Evolutionary conservation across 2,113 vertebrate species (phyloP), one percentile per base, ranked within the genome.

Genomic region (Dunckerocampus dactyliophorus): DNA sequence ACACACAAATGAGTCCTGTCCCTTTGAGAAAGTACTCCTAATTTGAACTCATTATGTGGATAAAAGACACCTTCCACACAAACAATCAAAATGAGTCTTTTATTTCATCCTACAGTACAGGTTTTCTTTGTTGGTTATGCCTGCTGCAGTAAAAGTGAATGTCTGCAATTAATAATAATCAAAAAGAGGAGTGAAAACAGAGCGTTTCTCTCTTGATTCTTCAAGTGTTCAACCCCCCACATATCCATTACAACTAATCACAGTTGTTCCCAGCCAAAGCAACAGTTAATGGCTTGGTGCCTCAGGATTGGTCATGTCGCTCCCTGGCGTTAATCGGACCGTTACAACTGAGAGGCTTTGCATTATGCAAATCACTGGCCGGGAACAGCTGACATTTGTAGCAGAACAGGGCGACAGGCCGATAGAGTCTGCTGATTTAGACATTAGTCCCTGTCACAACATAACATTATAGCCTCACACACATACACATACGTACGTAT

Each of bases 341-440:
- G 97, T 97, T 98, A 96, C 96, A 94, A 98, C 92, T 99, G 95
- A 99, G 95, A 94, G 95, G 94, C 93, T 99, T 99, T 96, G 95
- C 95, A 99, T 99, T 99, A 99, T 98, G 96, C 96, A 98, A 98
- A 98, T 98, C 97, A 95, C 87, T 98, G 95, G 94, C 93, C 94
- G 94, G 95, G 95, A 98, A 98, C 97, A 98, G 96, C 95, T 99
- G 97, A 99, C 97, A 99, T 99, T 99, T 98, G 94, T 96, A 93
- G 93, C 92, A 91, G 94, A 93, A 83, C 79, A 66, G 82, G 85
- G 80, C 74, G 87, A 85, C 87, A 85, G 80, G 80, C 82, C 82
- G 79, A 85, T 81, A 77, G 80, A 87, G 93, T 93, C 89, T 93
- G 91, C 93, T 94, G 96, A 95, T 95, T 95, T 93, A 95, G 94